Evolutionary conservation across 1,140 invertebrate genomes (phyloP).

Genomic region (Trachymyrmex cornetzi): DNA sequence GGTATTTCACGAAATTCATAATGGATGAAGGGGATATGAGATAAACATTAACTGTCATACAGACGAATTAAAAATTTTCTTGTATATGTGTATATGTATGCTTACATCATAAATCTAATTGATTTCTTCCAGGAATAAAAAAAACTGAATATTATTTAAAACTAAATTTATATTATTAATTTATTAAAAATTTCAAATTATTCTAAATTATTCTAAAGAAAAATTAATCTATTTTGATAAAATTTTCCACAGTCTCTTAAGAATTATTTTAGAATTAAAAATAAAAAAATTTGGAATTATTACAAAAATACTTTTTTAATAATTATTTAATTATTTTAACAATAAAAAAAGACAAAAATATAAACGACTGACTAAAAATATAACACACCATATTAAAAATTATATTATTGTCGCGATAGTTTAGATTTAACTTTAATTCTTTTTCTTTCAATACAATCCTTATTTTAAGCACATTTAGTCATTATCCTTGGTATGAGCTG

Average conservation of each 20-base stretch:
- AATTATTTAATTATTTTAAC: constrained; percentile 24
- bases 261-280: constrained; percentile 2
- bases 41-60: background rate
- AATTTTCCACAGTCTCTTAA: background rate
- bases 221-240: background rate
- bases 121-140: background rate
- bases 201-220: background rate
- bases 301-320: background rate
- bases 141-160: background rate
- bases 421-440: background rate
- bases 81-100: too few relatives aligned
- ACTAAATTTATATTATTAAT: background rate
- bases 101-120: background rate
- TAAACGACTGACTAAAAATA: background rate
- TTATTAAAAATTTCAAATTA: constrained; percentile 18
- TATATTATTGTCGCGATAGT: background rate
- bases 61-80: background rate
- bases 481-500: background rate
- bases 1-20: background rate
- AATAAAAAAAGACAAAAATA: background rate
- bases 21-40: background rate
- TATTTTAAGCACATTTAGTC: background rate
- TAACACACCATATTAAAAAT: background rate
- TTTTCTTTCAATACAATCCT: background rate
- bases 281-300: background rate